Evolutionary conservation across 1,140 invertebrate genomes (phyloP), one percentile per base, ranked within the genome.

Genomic region (Steinernema khuongi): DNA sequence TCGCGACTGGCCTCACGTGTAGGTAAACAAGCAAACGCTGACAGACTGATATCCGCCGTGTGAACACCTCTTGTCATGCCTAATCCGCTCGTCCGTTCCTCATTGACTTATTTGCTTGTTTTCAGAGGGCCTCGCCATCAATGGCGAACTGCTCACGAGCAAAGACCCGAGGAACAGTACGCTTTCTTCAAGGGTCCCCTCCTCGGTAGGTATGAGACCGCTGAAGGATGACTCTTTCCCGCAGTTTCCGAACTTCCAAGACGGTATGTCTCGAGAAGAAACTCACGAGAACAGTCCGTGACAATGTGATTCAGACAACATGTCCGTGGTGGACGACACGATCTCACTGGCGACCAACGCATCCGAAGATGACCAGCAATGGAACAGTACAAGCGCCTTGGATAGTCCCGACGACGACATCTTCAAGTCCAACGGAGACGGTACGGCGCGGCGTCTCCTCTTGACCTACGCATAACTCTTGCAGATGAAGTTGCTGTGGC

Each of bases 361-460:
- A n/a, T 71, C 70, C 44, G 70, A 71, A 22, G 70, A 71, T 33
- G 29, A 29, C 22, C 50, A 60, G 19, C 50, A 60, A 26, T 60
- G 50, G 50, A 60, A 60, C 19, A 60, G 26, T 60, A 22, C 19
- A 14, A 60, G 50, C 19, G 50, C 50, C 14, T 26, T 60, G 32
- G 70, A 71, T 33, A 36, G 33, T 22, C 44, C 70, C 44, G 70
- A 71, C 70, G 70, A 71, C 70, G 29, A 29, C 22, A 44, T 44
- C 17, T 71, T 71, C 70, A 60, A 60, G 50, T 60, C 50, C 19
- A 60, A 60, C 50, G 50, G 50, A n/a, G 26, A 60, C 26, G 11
- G 22, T 26, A 22, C 11, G 7, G 50, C n/a, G n/a, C 22, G 11
- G 50, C 50, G 26, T n/a, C 50, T 18, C 68, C 68, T 32, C 33